Conservation (phyloP, 2,797 vertebrate species). For the Delichon dasypus region DNA sequence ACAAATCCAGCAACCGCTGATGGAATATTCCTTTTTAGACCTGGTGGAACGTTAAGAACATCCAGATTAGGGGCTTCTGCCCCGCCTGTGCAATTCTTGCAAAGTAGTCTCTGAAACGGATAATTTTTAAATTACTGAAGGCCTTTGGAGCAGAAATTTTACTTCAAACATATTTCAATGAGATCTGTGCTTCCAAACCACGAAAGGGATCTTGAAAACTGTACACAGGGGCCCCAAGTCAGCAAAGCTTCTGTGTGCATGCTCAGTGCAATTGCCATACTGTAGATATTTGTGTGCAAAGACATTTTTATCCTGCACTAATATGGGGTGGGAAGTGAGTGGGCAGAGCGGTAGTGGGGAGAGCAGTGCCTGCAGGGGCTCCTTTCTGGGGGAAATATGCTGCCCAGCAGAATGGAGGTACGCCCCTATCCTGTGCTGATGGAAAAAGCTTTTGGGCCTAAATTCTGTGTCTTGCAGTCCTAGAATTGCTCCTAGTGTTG, state of each 20-base stretch:
- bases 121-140: not conserved
- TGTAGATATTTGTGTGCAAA: not conserved
- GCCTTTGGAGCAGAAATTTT: not conserved
- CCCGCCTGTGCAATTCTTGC: not conserved
- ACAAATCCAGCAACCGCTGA: not conserved
- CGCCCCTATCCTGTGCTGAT: not conserved
- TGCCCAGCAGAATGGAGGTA: not conserved
- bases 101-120: not conserved
- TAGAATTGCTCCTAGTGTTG: not conserved
- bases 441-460: not conserved
- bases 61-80: not conserved
- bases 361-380: not conserved
- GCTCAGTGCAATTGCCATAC: not conserved
- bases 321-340: fast-evolving
- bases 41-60: not conserved
- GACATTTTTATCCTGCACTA: not conserved
- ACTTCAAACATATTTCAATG: not conserved
- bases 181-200: not conserved
- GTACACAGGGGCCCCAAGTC: not conserved
- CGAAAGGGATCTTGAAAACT: not conserved
- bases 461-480: not conserved
- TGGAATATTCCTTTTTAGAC: constrained; percentile 4
- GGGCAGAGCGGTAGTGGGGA: not conserved
- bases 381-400: not conserved
- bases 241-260: not conserved